Evolutionary conservation across 2,888 invertebrate genomes (phyloP), one percentile per base, ranked within the genome.

Genomic region (Hirtodrosophila trivittata): DNA sequence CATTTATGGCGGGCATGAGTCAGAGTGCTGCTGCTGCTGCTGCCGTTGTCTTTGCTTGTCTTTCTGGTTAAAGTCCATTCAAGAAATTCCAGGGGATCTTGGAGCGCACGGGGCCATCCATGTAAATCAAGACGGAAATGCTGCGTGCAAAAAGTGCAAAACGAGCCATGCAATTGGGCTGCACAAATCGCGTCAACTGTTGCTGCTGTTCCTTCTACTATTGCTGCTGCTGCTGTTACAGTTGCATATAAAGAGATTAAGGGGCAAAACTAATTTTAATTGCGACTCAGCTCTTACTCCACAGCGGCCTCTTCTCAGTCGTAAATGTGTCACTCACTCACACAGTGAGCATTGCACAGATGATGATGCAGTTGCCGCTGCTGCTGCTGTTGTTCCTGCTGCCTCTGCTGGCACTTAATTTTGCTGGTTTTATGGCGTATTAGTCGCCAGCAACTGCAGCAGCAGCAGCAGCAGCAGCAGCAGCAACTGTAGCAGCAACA

Each of bases 81-180:
- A 28, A n/a, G 16, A n/a, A 12, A 63, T 63, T 58, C 51, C 58
- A 35, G 16, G 33, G n/a, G 21, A 43, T 21, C 21, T 42, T 45
- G 46, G 33, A 32, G 43, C 7, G 43, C 28, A 28, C 62, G 43
- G 42, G 35, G 39, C 18, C 60, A 68, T 46, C 18, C 60, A 68
- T 75, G 85, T 72, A 85, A 80, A 77, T 82, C 75, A 80, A 75
- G 86, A 86, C 83, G 86, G 80, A 80, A 80, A 86, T 85, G 80
- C 80, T 73, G 75, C 83, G 59, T 83, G 86, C 75, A 78, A 81
- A 84, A 77, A 80, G 70, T 70, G 54, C 76, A 81, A 86, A 86
- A 81, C 86, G 86, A 86, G 67, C 73, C 80, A 66, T 81, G 86
- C 86, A 83, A 81, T 81, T 81, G 80, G 73, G 67, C 75, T 74